phyloP scores from a whole-genome alignment of 2,888 invertebrate species.

The Caenorhabditis plicata region DNA sequence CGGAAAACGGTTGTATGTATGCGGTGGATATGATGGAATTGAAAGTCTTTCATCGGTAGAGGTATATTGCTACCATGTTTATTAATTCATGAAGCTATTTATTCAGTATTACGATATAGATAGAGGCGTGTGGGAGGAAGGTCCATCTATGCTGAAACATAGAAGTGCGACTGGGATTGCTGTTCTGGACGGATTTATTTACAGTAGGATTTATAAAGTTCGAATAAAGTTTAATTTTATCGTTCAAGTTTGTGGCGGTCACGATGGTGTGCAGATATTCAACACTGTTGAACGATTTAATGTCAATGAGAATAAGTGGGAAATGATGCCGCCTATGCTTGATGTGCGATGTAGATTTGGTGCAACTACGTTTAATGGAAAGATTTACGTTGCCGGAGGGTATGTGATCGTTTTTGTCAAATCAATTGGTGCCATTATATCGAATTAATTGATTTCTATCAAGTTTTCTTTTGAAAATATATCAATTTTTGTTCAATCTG shows the following conservation, averaged over 20 bases:
- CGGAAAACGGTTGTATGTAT: slow-evolving; percentile 47
- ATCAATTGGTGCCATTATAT: slow-evolving; percentile 5
- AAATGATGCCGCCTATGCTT: slow-evolving; percentile 75
- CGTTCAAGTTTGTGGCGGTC: slow-evolving; percentile 74
- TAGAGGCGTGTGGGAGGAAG: slow-evolving; percentile 63
- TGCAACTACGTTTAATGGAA: slow-evolving; percentile 79
- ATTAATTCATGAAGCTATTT: too few relatives aligned
- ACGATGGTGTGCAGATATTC: slow-evolving; percentile 79
- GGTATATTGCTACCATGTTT: slow-evolving; percentile 60
- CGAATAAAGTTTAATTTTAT: not conserved
- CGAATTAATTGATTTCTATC: slow-evolving; percentile 8
- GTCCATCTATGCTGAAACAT: slow-evolving; percentile 67
- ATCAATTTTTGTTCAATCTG: too few relatives aligned
- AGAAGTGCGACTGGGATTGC: slow-evolving; percentile 68
- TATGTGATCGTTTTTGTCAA: too few relatives aligned
- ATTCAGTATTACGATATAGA: slow-evolving; percentile 31
- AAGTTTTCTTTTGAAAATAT: too few relatives aligned
- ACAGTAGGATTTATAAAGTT: slow-evolving; percentile 46
- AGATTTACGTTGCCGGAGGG: slow-evolving; percentile 80
- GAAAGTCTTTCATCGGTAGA: slow-evolving; percentile 82
- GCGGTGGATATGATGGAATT: slow-evolving; percentile 70
- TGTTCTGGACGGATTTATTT: slow-evolving; percentile 67
- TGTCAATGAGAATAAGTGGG: slow-evolving; percentile 73
- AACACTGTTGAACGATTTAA: slow-evolving; percentile 77
- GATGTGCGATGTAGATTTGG: slow-evolving; percentile 81